These are phyloP conservation scores for Bagarius yarrelli DNA, from an alignment of 2,113 vertebrate genomes.

Conservation along the genomic window DNA sequence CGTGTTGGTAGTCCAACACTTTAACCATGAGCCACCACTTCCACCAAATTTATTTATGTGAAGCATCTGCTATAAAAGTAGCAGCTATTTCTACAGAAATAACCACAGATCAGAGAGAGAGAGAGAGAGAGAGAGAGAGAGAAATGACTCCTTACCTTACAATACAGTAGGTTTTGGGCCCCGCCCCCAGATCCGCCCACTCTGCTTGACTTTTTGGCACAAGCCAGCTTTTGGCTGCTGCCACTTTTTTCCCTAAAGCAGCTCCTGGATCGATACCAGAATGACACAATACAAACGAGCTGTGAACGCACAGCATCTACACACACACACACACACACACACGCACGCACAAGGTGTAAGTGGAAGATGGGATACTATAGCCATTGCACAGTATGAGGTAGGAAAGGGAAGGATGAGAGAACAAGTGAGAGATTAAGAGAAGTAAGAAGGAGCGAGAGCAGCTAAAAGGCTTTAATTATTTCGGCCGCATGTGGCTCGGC, in stretches of 20 bases:
- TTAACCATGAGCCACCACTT: too few relatives aligned
- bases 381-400: not conserved
- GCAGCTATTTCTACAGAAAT: too few relatives aligned
- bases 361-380: not conserved
- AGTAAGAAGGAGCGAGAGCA: constrained; percentile 13
- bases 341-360: not conserved
- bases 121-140: constrained; percentile 22
- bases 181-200: constrained; percentile 25
- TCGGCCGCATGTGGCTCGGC: constrained; percentile 31
- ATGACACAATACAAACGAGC: constrained; percentile 51
- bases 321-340: constrained; percentile 24
- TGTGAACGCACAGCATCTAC: constrained; percentile 23
- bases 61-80: too few relatives aligned
- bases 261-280: constrained; percentile 43
- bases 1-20: too few relatives aligned
- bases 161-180: constrained; percentile 68
- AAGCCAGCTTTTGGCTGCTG: constrained; percentile 36
- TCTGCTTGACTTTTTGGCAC: constrained; percentile 71
- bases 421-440: constrained; percentile 8
- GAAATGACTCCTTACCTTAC: constrained; percentile 70
- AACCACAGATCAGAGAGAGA: too few relatives aligned
- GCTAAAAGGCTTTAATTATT: constrained; percentile 41
- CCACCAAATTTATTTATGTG: too few relatives aligned
- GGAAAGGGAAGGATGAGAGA: not conserved
- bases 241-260: constrained; percentile 16